Evolutionary conservation across 2,113 vertebrate species (phyloP).

Genomic region (Ptilonorhynchus violaceus): DNA sequence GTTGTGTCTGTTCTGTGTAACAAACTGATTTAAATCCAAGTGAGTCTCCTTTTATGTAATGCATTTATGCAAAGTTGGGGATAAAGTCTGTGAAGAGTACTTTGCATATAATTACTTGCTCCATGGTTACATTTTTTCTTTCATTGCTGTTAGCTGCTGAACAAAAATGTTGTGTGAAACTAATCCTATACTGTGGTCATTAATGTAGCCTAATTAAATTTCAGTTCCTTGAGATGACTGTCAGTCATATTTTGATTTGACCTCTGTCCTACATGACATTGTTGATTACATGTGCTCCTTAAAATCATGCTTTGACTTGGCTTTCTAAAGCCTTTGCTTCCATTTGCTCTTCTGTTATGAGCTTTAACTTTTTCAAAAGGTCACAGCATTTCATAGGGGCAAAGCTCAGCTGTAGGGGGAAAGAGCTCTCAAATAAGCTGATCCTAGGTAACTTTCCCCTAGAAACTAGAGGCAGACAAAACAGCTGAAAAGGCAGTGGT

Average conservation of each 20-base stretch:
- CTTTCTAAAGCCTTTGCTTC: slow-evolving; percentile 6
- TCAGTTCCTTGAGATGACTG: background rate
- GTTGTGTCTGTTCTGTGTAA: background rate
- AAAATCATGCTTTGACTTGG: background rate
- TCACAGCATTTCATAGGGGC: background rate
- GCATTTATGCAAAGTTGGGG: background rate
- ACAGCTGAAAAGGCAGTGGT: background rate
- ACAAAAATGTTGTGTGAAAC: background rate
- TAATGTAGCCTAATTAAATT: slow-evolving; percentile 5
- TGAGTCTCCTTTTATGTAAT: background rate
- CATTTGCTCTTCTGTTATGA: background rate
- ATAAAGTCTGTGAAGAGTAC: background rate
- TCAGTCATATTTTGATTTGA: background rate
- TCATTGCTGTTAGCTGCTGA: background rate
- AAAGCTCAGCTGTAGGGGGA: background rate
- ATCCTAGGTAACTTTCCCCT: background rate
- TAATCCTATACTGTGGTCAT: background rate
- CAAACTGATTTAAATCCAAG: background rate
- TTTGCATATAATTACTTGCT: background rate
- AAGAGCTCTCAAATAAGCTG: background rate
- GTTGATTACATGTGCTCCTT: background rate
- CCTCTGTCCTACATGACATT: background rate
- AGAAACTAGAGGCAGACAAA: background rate
- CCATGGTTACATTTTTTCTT: background rate
- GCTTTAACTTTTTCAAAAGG: background rate